Base-by-base conservation (phyloP, 2,113 vertebrate genomes). In the Cololabis saira region DNA sequence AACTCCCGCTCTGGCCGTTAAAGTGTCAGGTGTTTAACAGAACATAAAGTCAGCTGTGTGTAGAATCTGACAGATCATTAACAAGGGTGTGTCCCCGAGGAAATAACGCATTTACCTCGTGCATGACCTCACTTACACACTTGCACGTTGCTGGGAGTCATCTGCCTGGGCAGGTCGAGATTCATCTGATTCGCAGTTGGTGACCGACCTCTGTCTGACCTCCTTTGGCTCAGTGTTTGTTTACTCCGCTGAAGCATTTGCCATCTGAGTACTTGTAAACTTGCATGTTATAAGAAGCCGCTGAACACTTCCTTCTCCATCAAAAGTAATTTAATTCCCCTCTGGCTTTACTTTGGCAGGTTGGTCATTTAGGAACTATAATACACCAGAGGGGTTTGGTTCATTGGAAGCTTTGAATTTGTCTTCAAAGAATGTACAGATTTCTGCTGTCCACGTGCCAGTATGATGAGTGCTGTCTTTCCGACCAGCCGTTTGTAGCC, bases 41-140 rank as follows among this genome's bases (percentile, higher is more conserved):
- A 67, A 71, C 63, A 78, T 74, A 55, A 76, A 70, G 55, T 50
- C 60, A 58, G 53, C 69, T 56, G 49, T 70, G 44, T 67, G 66
- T 74, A 61, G 68, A 71, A n/a, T 59, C 43, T 78, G 67, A 76
- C 67, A 72, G 66, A 37, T 78, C 76, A 73, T 85, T 85, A 81
- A 67, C 49, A 50, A 51, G 71, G 72, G 47, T 68, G 73, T 80
- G 51, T 75, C 68, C 49, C 19, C 22, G 49, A 73, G 83, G 48
- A 82, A 78, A 68, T 61, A 6, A 52, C 65, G 61, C 43, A 40
- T 80, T 62, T 77, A 27, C 74, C 57, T 74, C 62, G 56, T 73
- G 18, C 2, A 47, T 78, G 76, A 83, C 69, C 59, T 78, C 76
- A 78, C 55, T 55, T 30, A 1, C 37, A 70, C 51, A 60, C 42